Evolutionary conservation across 2,888 invertebrate genomes (phyloP), one percentile per base, ranked within the genome.

Genomic region (Archaeoteleia sp.): DNA sequence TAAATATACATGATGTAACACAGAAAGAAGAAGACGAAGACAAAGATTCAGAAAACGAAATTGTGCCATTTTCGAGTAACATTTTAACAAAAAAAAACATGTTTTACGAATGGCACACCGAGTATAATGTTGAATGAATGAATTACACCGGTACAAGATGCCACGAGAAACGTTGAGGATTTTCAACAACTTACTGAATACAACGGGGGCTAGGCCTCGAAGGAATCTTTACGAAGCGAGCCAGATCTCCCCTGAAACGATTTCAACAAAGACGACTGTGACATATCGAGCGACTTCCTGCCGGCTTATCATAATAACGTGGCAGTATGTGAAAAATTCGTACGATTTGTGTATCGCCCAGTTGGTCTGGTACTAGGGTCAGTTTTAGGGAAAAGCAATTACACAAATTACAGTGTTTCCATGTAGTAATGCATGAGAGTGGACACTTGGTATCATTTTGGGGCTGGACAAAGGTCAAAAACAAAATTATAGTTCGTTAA

Each of bases 231-330:
- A 80, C 74, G 75, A 83, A 82, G 80, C 79, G 81, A 72, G 80
- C 78, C 81, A 84, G 83, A 81, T 88, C 88, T 78, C 88, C 88
- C 88, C 88, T 88, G 88, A 84, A 88, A 88, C 82, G 78, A 83
- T 71, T 80, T 65, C 66, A 70, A 78, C 76, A 71, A 76, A 73
- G 57, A 54, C 74, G 69, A 71, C 72, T 54, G 48, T 74, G 67
- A 70, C 23, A 14, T 39, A 63, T 34, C 51, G 60, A 30, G 43
- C 54, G 67, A 57, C 42, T 25, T 57, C 46, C 30, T 1, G 10
- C 10, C 10, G 9, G 1, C 9, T 10, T 30, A 2, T 27, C 27
- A 2, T 30, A 3, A 9, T 30, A 30, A 10, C 4, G 10, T 30
- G 8, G 10, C 10, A 30, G 2, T 30, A 9, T 6, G n/a, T 30